Conservation (phyloP, 2,797 vertebrate genomes). For the Tachyglossus aculeatus region DNA sequence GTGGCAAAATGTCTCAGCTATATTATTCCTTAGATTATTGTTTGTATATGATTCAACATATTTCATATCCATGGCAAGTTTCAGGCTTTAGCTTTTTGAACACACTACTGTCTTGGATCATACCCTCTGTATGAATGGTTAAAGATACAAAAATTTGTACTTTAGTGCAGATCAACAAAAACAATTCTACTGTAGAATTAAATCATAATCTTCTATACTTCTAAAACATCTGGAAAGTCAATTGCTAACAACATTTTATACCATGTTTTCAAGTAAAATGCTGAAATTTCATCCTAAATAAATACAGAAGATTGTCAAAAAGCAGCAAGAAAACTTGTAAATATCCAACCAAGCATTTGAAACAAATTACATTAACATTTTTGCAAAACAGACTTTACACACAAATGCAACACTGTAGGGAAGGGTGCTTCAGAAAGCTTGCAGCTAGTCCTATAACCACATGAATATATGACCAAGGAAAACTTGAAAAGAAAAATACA, state of each 20-base stretch:
- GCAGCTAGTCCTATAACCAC: constrained; percentile 72
- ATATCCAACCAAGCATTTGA: constrained; percentile 69
- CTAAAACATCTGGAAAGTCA: constrained; percentile 65
- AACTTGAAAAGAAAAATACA: constrained; percentile 12
- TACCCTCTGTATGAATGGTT: constrained; percentile 65
- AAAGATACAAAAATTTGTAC: constrained; percentile 66
- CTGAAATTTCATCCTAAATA: constrained; percentile 76
- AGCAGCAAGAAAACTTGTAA: constrained; percentile 85
- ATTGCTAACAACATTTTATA: constrained; percentile 68
- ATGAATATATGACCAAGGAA: constrained; percentile 42
- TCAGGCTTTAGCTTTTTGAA: constrained; percentile 73
- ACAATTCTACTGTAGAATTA: constrained; percentile 70
- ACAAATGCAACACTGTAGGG: constrained; percentile 67
- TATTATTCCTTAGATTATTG: constrained; percentile 71
- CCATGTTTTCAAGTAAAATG: constrained; percentile 79
- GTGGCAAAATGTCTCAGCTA: constrained; percentile 75
- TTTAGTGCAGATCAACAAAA: constrained; percentile 75
- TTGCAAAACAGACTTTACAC: constrained; percentile 47
- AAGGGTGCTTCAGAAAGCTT: constrained; percentile 80
- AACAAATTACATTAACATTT: constrained; percentile 62
- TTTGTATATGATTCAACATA: constrained; percentile 71
- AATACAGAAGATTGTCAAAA: constrained; percentile 94
- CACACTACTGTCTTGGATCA: constrained; percentile 60
- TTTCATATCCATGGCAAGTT: constrained; percentile 69
- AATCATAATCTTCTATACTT: constrained; percentile 72